A percentile compares a stretch with the other conserved stretches of the same genome.
phyloP scores from a whole-genome alignment of 2,113 vertebrate genomes.

The Baryphthengus martii region DNA sequence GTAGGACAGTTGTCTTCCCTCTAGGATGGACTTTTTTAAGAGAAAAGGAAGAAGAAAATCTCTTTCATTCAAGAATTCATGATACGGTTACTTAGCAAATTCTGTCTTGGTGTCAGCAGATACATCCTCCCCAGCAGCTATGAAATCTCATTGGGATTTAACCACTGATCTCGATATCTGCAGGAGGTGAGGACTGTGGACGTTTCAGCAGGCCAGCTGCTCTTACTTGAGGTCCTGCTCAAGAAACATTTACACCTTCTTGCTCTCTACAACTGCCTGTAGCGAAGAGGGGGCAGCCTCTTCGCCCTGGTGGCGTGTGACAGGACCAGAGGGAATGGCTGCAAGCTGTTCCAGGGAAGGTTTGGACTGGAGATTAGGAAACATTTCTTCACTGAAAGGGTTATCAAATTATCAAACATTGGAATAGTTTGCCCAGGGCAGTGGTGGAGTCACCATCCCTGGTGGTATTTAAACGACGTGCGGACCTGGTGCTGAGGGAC shows the following conservation, averaged over 20 bases:
- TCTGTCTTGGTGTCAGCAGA: not conserved
- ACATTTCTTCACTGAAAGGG: too few relatives aligned
- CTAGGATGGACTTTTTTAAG: not conserved
- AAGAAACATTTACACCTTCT: not conserved
- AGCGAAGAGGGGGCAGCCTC: too few relatives aligned
- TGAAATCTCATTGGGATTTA: not conserved
- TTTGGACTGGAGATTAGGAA: too few relatives aligned
- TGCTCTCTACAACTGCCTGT: too few relatives aligned
- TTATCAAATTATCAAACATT: too few relatives aligned
- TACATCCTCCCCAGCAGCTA: not conserved
- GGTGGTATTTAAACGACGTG: too few relatives aligned
- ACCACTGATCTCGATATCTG: not conserved
- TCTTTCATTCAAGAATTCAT: not conserved
- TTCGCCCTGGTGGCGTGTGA: too few relatives aligned
- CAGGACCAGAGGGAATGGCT: too few relatives aligned
- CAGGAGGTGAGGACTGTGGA: not conserved
- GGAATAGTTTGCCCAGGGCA: too few relatives aligned
- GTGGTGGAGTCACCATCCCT: too few relatives aligned
- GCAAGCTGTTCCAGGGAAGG: too few relatives aligned
- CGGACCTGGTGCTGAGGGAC: too few relatives aligned
- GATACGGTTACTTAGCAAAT: not conserved
- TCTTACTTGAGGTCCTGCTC: not conserved
- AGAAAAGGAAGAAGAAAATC: not conserved
- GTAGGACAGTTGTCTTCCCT: not conserved
- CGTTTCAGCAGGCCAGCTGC: not conserved